Evolutionary conservation across 2,113 vertebrate species (phyloP).

Genomic region (Entomyzon cyanotis): DNA sequence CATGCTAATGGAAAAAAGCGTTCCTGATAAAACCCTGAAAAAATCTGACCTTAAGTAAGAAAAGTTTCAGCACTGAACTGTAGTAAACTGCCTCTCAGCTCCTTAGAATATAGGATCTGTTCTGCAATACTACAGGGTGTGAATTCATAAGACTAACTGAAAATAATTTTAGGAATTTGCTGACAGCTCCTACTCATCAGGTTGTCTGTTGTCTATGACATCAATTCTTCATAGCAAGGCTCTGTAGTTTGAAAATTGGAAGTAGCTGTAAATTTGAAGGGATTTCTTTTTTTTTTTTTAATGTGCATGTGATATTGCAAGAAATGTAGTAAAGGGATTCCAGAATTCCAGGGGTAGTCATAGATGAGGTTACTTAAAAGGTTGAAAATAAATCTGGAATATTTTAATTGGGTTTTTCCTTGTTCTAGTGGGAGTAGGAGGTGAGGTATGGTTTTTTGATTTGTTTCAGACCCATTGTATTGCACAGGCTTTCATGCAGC

Average conservation of each 20-base stretch:
- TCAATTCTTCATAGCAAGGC: background rate
- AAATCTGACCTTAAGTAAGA: background rate
- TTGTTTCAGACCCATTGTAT: background rate
- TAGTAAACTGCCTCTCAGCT: background rate
- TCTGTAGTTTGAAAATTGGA: background rate
- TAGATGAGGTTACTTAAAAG: background rate
- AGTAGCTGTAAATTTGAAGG: background rate
- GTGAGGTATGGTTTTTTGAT: accelerated
- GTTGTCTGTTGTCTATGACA: background rate
- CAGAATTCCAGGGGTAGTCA: background rate
- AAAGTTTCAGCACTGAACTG: background rate
- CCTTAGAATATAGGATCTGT: background rate
- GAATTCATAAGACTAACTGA: background rate
- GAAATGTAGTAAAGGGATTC: background rate
- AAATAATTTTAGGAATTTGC: background rate
- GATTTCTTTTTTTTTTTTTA: background rate
- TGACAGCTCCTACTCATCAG: background rate
- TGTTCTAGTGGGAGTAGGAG: background rate
- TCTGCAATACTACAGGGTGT: background rate
- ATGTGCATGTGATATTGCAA: background rate
- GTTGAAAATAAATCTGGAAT: background rate
- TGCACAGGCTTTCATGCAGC: background rate
- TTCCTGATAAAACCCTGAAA: background rate
- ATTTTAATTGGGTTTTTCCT: background rate
- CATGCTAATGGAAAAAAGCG: background rate